Conservation (phyloP, 2,113 vertebrate genomes). For the Callocephalon fimbriatum region DNA sequence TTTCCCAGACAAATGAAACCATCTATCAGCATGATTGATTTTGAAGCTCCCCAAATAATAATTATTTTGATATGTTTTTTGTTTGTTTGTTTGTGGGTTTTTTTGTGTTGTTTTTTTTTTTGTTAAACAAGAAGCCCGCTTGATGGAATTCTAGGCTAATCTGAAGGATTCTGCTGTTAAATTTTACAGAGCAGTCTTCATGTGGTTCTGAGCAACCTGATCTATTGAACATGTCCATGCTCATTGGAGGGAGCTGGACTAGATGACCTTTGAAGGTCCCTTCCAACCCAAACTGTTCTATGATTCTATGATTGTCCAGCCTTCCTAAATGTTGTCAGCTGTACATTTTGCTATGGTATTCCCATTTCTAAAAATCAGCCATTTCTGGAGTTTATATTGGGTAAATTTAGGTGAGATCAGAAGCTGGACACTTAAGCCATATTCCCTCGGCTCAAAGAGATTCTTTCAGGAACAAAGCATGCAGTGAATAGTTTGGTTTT, state of each 20-base stretch:
- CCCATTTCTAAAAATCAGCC: background rate
- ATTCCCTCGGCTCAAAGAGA: background rate
- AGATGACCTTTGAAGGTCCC: background rate
- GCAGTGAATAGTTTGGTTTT: background rate
- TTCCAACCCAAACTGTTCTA: background rate
- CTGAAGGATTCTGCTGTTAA: background rate
- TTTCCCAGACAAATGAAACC: background rate
- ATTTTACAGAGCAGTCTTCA: background rate
- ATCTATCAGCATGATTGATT: background rate
- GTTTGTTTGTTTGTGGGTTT: background rate
- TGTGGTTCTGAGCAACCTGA: background rate
- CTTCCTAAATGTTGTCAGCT: background rate
- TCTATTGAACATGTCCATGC: background rate
- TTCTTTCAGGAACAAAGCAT: background rate
- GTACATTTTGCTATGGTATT: background rate
- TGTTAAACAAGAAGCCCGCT: background rate
- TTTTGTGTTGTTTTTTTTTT: background rate
- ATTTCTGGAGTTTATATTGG: background rate
- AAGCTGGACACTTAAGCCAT: background rate
- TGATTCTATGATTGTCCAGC: background rate
- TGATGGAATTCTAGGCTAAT: background rate
- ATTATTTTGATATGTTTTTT: background rate
- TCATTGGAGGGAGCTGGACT: background rate
- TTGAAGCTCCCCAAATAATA: background rate
- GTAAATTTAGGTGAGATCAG: background rate